phyloP scores from a whole-genome alignment of 2,888 invertebrate genomes.

The Drosophila borealis region DNA sequence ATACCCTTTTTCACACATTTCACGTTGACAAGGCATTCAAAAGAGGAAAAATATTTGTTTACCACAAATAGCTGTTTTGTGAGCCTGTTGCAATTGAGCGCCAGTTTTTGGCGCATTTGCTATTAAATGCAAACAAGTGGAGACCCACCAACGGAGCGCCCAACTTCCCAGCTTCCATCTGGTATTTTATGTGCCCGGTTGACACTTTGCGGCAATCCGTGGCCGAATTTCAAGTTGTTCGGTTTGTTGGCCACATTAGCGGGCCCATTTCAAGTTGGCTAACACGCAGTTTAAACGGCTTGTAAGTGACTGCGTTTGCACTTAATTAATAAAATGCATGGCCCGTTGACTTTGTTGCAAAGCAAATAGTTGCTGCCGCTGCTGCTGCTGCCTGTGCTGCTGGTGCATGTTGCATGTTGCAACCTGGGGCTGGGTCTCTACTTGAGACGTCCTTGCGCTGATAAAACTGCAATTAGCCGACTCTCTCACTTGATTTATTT shows the following conservation, averaged over 20 bases:
- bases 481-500: conserved; percentile 50
- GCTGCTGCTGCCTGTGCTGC: conserved; percentile 14
- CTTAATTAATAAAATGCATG: conserved; percentile 74
- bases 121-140: conserved; percentile 63
- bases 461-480: conserved; percentile 68
- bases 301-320: conserved; percentile 79
- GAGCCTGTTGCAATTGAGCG: conserved; percentile 39
- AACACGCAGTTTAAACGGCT: conserved; percentile 76
- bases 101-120: conserved; percentile 17
- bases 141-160: conserved; percentile 37
- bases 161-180: conserved; percentile 17
- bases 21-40: background rate
- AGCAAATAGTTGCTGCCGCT: conserved; percentile 22
- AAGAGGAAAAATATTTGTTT: conserved; percentile 31
- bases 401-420: conserved; percentile 31
- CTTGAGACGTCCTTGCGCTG: conserved; percentile 63
- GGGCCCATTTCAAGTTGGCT: conserved; percentile 75
- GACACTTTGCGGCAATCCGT: conserved; percentile 46
- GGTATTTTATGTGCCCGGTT: conserved; percentile 52
- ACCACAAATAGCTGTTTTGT: conserved; percentile 21
- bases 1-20: background rate
- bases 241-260: conserved; percentile 61
- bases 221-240: conserved; percentile 37
- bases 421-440: conserved; percentile 27
- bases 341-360: conserved; percentile 69